Evolutionary conservation across 2,797 vertebrate species (phyloP).

Genomic region (Aplochiton taeniatus): DNA sequence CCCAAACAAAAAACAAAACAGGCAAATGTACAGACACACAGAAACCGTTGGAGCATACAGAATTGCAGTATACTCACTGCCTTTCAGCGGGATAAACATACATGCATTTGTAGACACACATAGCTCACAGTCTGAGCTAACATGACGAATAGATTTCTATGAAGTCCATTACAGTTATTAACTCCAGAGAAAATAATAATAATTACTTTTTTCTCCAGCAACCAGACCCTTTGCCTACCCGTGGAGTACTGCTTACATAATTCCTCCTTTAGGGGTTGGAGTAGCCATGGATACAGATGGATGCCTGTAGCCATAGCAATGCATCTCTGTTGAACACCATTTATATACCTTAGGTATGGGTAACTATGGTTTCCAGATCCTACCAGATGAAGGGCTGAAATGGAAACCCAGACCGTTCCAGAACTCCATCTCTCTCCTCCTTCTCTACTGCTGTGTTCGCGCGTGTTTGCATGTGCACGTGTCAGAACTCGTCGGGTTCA

Average conservation of each 20-base stretch:
- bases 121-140: background rate
- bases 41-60: too few relatives aligned
- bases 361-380: slow-evolving; percentile 65
- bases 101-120: background rate
- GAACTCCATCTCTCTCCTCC: background rate
- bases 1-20: too few relatives aligned
- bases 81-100: background rate
- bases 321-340: slow-evolving; percentile 9
- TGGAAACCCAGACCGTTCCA: slow-evolving; percentile 35
- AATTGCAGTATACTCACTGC: background rate
- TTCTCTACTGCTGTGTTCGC: background rate
- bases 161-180: background rate
- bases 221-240: too few relatives aligned
- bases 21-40: background rate
- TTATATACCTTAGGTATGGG: slow-evolving; percentile 58
- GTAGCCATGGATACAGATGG: slow-evolving; percentile 70
- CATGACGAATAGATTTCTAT: too few relatives aligned
- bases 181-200: slow-evolving; percentile 1
- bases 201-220: slow-evolving; percentile 27
- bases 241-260: slow-evolving; percentile 67
- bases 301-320: slow-evolving; percentile 61
- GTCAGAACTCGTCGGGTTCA: slow-evolving; percentile 29
- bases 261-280: slow-evolving; percentile 67
- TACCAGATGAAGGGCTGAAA: slow-evolving; percentile 52
- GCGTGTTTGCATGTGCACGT: slow-evolving; percentile 32